These are phyloP conservation scores for Typhlichthys eigenmanni DNA, from an alignment of 2,797 vertebrate genomes.

Conservation along the genomic window DNA sequence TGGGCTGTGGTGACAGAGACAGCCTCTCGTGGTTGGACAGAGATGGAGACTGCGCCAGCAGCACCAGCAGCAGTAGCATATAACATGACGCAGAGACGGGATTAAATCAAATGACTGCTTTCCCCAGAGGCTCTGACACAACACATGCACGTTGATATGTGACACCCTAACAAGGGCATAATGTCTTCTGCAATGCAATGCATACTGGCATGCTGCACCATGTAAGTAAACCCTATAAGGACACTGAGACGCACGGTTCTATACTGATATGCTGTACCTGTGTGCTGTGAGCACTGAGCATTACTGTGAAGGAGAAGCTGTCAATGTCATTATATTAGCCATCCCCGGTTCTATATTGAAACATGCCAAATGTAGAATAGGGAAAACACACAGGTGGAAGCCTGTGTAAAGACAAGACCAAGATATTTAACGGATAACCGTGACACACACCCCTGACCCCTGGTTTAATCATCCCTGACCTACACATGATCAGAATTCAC, in stretches of 20 bases:
- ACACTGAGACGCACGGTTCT: too few species aligned
- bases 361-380: too few species aligned
- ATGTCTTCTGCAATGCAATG: too few species aligned
- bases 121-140: constrained; percentile 15
- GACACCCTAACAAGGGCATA: background rate
- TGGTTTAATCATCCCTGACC: too few species aligned
- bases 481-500: too few species aligned
- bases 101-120: constrained; percentile 18
- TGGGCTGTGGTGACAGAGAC: constrained; percentile 36
- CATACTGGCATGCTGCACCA: background rate
- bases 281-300: constrained; percentile 12
- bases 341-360: too few species aligned
- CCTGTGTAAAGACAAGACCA: too few species aligned
- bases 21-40: constrained; percentile 51
- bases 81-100: constrained; percentile 29
- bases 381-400: too few species aligned
- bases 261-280: too few species aligned
- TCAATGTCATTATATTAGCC: too few species aligned
- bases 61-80: constrained; percentile 13
- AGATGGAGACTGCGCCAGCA: constrained; percentile 50
- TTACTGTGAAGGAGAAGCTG: constrained; percentile 6
- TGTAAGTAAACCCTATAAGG: background rate
- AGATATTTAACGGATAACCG: too few species aligned
- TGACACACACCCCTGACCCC: too few species aligned
- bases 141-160: constrained; percentile 8